Conservation (phyloP, 2,888 invertebrate species). For the Euclidia mi region DNA sequence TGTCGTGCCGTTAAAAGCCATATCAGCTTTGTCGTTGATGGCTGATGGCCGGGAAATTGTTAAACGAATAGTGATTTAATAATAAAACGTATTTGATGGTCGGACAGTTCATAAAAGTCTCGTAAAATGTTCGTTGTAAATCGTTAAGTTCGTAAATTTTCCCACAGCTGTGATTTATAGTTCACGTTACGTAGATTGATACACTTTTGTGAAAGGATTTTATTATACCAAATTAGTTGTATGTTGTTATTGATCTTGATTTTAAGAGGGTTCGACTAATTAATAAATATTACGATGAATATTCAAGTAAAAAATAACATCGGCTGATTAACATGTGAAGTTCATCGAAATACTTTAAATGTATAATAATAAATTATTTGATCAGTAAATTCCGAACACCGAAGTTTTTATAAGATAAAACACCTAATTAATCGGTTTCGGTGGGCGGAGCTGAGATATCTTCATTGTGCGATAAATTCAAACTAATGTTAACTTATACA, state of each 20-base stretch:
- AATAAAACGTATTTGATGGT: slow-evolving; percentile 82
- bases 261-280: slow-evolving; percentile 34
- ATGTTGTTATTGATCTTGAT: slow-evolving; percentile 25
- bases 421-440: slow-evolving; percentile 73
- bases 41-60: slow-evolving; percentile 84
- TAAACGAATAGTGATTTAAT: slow-evolving; percentile 86
- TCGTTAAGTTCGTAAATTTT: slow-evolving; percentile 63
- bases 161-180: slow-evolving; percentile 59
- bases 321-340: slow-evolving; percentile 60
- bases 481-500: slow-evolving; percentile 79
- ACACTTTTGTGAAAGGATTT: slow-evolving; percentile 41
- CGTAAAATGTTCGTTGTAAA: slow-evolving; percentile 76
- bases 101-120: slow-evolving; percentile 81
- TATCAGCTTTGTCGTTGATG: slow-evolving; percentile 85
- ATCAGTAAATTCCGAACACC: slow-evolving; percentile 64
- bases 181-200: slow-evolving; percentile 35
- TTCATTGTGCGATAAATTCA: slow-evolving; percentile 84
- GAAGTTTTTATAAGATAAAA: slow-evolving; percentile 68
- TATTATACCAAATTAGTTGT: slow-evolving; percentile 23
- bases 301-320: slow-evolving; percentile 24
- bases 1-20: slow-evolving; percentile 86
- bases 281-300: slow-evolving; percentile 35
- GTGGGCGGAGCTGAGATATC: slow-evolving; percentile 80
- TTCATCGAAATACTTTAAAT: slow-evolving; percentile 52
- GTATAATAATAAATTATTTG: slow-evolving; percentile 70